A percentile compares a stretch with the other conserved stretches of the same genome.
Conservation (phyloP, 2,797 vertebrate genomes). For the Megalops cyprinoides region DNA sequence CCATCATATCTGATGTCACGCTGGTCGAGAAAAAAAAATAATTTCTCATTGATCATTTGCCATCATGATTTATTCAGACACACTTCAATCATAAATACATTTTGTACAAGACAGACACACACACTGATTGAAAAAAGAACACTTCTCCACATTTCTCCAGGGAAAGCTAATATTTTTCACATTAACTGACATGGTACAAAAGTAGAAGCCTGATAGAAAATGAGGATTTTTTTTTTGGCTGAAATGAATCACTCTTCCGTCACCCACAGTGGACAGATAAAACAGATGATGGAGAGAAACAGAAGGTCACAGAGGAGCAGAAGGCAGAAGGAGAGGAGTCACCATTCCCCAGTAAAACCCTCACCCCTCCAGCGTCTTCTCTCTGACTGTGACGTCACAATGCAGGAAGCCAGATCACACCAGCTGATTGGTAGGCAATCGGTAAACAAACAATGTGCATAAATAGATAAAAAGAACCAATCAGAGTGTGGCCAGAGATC, state of each 20-base stretch:
- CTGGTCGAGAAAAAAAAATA: not conserved
- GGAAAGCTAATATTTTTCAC: not conserved
- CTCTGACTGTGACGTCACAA: constrained; percentile 6
- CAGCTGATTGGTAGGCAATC: not conserved
- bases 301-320: not conserved
- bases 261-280: not conserved
- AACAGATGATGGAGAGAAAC: not conserved
- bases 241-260: not conserved
- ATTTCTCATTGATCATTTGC: not conserved
- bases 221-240: not conserved
- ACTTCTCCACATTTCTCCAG: too few species aligned
- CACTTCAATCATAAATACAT: not conserved
- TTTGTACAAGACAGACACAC: not conserved
- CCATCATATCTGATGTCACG: not conserved
- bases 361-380: too few species aligned
- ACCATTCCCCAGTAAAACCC: not conserved
- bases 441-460: not conserved
- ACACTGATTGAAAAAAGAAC: too few species aligned
- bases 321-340: not conserved
- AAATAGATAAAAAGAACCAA: constrained; percentile 13
- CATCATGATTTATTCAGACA: constrained; percentile 6
- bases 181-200: not conserved
- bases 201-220: not conserved
- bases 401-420: constrained; percentile 2
- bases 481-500: not conserved